These are phyloP conservation scores for Solea senegalensis DNA, from an alignment of 2,113 vertebrate species.

Conservation along the genomic window DNA sequence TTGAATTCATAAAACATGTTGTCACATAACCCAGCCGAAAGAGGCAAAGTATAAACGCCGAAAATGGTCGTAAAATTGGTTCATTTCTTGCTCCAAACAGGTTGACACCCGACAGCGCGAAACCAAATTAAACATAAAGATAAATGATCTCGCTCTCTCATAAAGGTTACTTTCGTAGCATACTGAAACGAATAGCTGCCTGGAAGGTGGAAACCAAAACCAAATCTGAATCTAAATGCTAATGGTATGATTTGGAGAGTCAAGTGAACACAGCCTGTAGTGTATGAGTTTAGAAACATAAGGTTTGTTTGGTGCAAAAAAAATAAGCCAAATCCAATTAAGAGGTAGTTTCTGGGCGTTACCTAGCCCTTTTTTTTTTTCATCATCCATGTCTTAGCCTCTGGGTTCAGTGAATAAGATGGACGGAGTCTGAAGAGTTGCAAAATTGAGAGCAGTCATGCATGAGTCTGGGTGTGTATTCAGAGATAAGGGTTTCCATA, in stretches of 20 bases:
- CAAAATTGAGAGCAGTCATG: constrained; percentile 41
- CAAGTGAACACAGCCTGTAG: background rate
- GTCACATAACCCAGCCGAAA: background rate
- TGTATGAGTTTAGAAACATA: background rate
- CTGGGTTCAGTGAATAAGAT: constrained; percentile 30
- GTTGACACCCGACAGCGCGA: background rate
- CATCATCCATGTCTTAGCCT: constrained; percentile 7
- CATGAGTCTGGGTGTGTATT: constrained; percentile 39
- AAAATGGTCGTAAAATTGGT: background rate
- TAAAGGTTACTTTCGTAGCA: background rate
- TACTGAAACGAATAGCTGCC: background rate
- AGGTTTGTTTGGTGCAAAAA: constrained; percentile 5
- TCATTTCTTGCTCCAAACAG: constrained; percentile 9
- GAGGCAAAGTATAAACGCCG: background rate
- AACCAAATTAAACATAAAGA: background rate
- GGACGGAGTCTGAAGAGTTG: constrained; percentile 28
- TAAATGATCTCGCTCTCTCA: background rate
- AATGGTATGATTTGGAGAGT: background rate
- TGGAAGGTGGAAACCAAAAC: background rate
- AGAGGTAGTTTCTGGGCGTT: constrained; percentile 36
- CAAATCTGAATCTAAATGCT: background rate
- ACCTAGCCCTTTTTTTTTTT: constrained; percentile 35
- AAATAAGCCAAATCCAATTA: constrained; percentile 55
- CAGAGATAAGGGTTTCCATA: constrained; percentile 53
- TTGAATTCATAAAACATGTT: background rate